Evolutionary conservation across 2,113 vertebrate genomes (phyloP).

Genomic region (Prionailurus bengalensis): DNA sequence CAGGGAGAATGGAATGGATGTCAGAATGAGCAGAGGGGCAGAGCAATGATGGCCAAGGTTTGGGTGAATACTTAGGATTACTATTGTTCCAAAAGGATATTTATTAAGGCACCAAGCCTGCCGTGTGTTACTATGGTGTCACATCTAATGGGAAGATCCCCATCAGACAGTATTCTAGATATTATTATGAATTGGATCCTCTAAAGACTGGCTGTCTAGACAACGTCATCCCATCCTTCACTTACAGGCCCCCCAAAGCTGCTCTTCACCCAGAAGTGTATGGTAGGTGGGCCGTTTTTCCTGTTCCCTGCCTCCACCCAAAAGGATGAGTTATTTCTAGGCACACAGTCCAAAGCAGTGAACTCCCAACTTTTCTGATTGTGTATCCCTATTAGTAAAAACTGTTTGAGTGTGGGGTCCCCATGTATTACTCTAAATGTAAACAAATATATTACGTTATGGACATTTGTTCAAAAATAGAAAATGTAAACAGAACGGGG

Average conservation of each 20-base stretch:
- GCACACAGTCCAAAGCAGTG: not conserved
- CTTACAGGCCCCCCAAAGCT: not conserved
- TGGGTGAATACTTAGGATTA: not conserved
- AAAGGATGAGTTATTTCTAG: not conserved
- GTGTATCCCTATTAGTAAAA: not conserved
- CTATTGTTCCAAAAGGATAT: not conserved
- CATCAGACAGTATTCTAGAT: not conserved
- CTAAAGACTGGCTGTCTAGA: not conserved
- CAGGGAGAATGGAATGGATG: not conserved
- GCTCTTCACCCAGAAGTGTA: not conserved
- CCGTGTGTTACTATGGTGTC: not conserved
- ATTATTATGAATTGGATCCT: not conserved
- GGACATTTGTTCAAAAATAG: not conserved
- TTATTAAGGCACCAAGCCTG: not conserved
- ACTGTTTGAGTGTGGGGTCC: not conserved
- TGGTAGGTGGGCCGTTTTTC: not conserved
- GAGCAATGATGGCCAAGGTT: not conserved
- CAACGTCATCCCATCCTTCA: not conserved
- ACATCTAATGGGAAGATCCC: not conserved
- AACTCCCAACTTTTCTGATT: not conserved
- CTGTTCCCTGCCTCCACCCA: not conserved
- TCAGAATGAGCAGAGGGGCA: too few species aligned
- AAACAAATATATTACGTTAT: not conserved
- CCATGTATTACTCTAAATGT: not conserved
- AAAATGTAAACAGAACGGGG: not conserved